Evolutionary conservation across 2,113 vertebrate species (phyloP).

Genomic region (Solenodon paradoxus): DNA sequence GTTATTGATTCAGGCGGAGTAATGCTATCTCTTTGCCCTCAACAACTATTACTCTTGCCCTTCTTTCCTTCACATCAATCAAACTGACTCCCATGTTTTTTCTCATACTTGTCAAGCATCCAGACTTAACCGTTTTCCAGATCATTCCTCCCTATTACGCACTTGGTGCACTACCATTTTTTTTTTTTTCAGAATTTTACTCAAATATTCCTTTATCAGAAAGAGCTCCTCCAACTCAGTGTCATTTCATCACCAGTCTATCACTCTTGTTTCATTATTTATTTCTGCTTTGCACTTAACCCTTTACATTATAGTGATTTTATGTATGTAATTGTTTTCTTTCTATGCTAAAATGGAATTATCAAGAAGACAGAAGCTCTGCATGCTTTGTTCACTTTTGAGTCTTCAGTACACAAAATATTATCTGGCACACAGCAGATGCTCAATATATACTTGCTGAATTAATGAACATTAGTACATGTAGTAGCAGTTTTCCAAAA

Average conservation of each 20-base stretch:
- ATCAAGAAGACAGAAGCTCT: neutral
- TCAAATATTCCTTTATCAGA: neutral
- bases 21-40: neutral
- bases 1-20: neutral
- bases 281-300: neutral
- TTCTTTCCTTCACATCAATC: too few species aligned
- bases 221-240: neutral
- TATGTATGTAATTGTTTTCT: neutral
- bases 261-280: neutral
- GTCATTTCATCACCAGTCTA: neutral
- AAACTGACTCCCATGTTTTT: neutral
- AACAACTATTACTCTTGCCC: neutral
- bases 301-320: neutral
- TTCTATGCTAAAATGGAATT: neutral
- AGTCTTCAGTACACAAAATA: neutral
- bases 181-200: neutral
- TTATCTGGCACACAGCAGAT: neutral
- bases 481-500: neutral
- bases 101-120: neutral
- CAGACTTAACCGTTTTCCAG: neutral
- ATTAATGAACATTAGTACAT: neutral
- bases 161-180: neutral
- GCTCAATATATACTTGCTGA: neutral
- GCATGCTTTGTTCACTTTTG: neutral
- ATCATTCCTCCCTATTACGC: neutral